Evolutionary conservation across 2,888 invertebrate species (phyloP).

Genomic region (Elmis aenea): DNA sequence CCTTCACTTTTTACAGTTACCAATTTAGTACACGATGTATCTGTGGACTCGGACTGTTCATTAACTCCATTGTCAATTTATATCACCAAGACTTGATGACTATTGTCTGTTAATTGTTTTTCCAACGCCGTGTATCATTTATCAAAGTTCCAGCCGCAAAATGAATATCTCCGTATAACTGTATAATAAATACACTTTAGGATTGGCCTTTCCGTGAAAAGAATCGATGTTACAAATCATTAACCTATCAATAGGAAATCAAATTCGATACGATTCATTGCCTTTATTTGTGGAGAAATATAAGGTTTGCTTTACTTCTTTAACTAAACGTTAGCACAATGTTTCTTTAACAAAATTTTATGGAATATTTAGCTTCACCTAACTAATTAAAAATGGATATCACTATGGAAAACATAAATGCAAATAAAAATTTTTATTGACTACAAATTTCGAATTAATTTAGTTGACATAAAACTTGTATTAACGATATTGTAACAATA

Average conservation of each 20-base stretch:
- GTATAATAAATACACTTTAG: constrained; percentile 10
- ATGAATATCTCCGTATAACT: constrained; percentile 14
- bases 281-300: constrained; percentile 4
- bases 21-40: constrained; percentile 2
- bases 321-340: too few species aligned
- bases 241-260: constrained; percentile 12
- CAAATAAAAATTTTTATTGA: too few species aligned
- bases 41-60: constrained; percentile 8
- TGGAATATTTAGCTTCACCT: too few species aligned
- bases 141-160: constrained; percentile 15
- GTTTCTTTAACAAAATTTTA: too few species aligned
- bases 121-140: constrained; percentile 13
- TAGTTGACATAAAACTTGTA: too few species aligned
- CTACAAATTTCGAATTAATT: too few species aligned
- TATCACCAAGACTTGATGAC: constrained; percentile 11
- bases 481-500: too few species aligned
- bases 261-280: constrained; percentile 11
- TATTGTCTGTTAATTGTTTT: constrained; percentile 18
- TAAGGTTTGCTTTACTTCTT: too few species aligned
- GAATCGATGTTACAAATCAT: too few species aligned
- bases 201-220: too few species aligned
- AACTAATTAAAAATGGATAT: too few species aligned
- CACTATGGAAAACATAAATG: too few species aligned
- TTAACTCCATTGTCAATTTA: constrained; percentile 16
- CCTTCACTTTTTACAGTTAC: constrained; percentile 8